Evolutionary conservation across 2,888 invertebrate genomes (phyloP).

Genomic region (Scaptomyza cyrtandrae): DNA sequence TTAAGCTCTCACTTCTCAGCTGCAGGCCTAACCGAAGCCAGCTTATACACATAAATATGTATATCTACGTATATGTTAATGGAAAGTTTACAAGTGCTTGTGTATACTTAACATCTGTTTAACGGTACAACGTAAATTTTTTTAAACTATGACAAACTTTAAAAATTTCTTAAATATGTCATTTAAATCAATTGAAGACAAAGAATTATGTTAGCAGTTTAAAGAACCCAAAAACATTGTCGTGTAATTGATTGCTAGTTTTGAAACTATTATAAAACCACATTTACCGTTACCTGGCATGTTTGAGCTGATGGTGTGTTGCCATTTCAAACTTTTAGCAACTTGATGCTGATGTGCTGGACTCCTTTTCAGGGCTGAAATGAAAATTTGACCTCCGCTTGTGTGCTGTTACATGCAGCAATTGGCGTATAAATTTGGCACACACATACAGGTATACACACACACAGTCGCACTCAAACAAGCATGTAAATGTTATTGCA

Average conservation of each 20-base stretch:
- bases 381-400: constrained; percentile 69
- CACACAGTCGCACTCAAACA: constrained; percentile 25
- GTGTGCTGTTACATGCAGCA: constrained; percentile 51
- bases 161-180: neutral
- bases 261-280: neutral
- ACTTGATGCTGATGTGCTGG: constrained; percentile 50
- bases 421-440: constrained; percentile 70
- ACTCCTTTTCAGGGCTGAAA: constrained; percentile 43
- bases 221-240: neutral
- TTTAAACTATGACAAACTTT: constrained; percentile 43
- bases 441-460: constrained; percentile 43
- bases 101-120: neutral
- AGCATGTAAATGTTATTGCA: constrained; percentile 80
- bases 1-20: constrained; percentile 37
- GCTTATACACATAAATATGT: neutral
- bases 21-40: neutral
- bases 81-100: neutral
- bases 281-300: constrained; percentile 36
- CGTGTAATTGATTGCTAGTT: neutral
- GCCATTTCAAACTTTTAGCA: constrained; percentile 5
- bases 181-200: neutral
- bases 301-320: neutral
- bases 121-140: neutral
- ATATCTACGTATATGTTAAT: constrained; percentile 3
- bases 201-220: neutral